These are phyloP conservation scores for Samia ricini DNA, from an alignment of 1,140 invertebrate species.

Conservation along the genomic window DNA sequence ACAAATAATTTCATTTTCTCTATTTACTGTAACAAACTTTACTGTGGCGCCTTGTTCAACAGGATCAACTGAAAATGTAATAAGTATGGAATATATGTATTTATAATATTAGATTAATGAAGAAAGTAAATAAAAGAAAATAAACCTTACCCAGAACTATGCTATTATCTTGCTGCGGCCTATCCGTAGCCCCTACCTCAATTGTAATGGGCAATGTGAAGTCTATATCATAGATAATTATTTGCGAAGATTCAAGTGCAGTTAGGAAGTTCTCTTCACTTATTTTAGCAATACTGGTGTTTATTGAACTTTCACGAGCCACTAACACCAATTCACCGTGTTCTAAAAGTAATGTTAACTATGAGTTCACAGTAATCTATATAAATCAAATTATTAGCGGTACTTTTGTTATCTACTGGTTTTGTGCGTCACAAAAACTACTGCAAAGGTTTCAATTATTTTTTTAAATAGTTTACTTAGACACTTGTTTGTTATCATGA, in stretches of 20 bases:
- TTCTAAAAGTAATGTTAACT: not conserved
- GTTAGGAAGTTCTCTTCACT: conserved; percentile 63
- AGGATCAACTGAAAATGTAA: conserved; percentile 50
- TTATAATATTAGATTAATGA: conserved; percentile 3
- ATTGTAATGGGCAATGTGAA: conserved; percentile 57
- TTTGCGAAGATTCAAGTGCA: conserved; percentile 58
- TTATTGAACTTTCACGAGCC: too few species aligned
- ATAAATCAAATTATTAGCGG: too few species aligned
- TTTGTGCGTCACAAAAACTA: too few species aligned
- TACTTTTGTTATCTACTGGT: too few species aligned
- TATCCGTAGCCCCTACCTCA: conserved; percentile 60
- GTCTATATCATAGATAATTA: conserved; percentile 55
- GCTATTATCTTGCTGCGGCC: conserved; percentile 52
- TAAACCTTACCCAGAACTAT: conserved; percentile 51
- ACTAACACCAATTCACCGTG: too few species aligned
- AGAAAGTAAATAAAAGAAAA: not conserved
- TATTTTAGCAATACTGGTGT: conserved; percentile 52
- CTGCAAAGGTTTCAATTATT: too few species aligned
- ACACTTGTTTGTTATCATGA: too few species aligned
- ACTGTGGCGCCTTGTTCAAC: conserved; percentile 48
- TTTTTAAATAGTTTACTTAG: too few species aligned
- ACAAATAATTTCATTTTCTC: conserved; percentile 61
- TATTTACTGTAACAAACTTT: conserved; percentile 60
- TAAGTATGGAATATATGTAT: not conserved
- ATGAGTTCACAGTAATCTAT: not conserved